Evolutionary conservation across 1,140 invertebrate species (phyloP), one percentile per base, ranked within the genome.

Genomic region (Megalonaias nervosa): DNA sequence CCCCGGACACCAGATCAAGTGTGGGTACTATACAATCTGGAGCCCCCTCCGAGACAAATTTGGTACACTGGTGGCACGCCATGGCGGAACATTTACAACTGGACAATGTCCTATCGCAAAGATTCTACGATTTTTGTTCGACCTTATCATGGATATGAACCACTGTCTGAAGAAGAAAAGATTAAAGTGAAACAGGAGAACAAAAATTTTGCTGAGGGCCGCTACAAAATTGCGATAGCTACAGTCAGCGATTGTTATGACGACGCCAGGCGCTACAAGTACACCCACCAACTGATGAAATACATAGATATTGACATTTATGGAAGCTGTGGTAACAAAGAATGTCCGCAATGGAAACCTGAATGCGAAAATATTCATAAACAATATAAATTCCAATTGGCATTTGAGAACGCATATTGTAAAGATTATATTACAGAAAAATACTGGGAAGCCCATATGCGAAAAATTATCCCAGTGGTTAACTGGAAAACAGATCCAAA

Each of bases 341-440:
- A 72, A 15, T 80, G 72, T 26, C 80, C 64, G 57, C 61, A 73
- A 64, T 81, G 81, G 57, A 81, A 75, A 15, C 79, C 80, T 38
- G 38, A 48, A 48, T 85, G 85, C 74, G 74, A 72, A 23, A 78
- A 84, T 38, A 75, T 81, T 16, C 48, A 82, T 19, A 77, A 75
- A 48, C 65, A 97, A 71, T 99, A 99, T 92, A 99, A 99, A 89
- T 99, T 99, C 91, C 99, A 87, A 68, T 71, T 90, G 38, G 81
- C 89, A 14, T 89, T 91, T 75, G 90, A 91, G 82, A 91, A 91
- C 81, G 85, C 86, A 62, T 86, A 89, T 71, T 91, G 90, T 72
- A 82, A 79, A 69, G 88, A 89, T 79, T 91, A 91, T 79, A 83
- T 90, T n/a, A 89, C 88, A 11, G 90, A 91, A 82, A 91, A 91